These are phyloP conservation scores for Drosophila punjabiensis DNA, from an alignment of 1,140 invertebrate genomes.

Conservation along the genomic window DNA sequence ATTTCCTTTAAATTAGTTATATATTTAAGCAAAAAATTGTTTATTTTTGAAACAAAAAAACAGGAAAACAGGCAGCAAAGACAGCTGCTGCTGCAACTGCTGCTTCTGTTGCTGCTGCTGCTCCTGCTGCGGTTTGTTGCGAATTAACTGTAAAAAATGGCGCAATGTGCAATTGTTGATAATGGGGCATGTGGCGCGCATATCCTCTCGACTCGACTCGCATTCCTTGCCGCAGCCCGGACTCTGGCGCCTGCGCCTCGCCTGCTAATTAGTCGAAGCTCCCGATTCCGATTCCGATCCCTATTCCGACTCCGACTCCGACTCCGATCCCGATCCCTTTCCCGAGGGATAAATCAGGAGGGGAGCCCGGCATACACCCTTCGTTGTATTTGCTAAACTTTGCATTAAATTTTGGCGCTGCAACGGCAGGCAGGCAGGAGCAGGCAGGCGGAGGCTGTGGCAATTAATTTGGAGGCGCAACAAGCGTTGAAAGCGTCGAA, in stretches of 20 bases:
- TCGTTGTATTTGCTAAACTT: slow-evolving; percentile 79
- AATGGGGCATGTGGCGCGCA: slow-evolving; percentile 78
- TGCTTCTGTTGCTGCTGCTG: neutral
- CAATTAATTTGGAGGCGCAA: slow-evolving; percentile 83
- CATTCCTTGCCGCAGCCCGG: slow-evolving; percentile 15
- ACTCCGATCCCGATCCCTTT: slow-evolving; percentile 9
- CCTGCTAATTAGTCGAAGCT: slow-evolving; percentile 72
- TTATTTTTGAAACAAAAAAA: neutral
- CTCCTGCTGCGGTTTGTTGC: slow-evolving; percentile 30
- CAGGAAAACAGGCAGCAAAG: neutral
- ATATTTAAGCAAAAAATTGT: too few species aligned
- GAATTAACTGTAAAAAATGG: slow-evolving; percentile 79
- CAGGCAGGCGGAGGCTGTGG: slow-evolving; percentile 72
- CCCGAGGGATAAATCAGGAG: slow-evolving; percentile 13
- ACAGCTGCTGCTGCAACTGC: slow-evolving; percentile 10
- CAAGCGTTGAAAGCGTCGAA: slow-evolving; percentile 78
- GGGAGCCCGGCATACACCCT: slow-evolving; percentile 20
- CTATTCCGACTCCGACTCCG: too few species aligned
- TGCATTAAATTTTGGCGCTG: slow-evolving; percentile 82
- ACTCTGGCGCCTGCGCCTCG: slow-evolving; percentile 71
- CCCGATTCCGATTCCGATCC: slow-evolving; percentile 20
- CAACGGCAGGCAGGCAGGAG: slow-evolving; percentile 20
- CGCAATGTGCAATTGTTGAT: slow-evolving; percentile 81
- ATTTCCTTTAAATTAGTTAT: neutral
- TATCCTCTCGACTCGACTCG: slow-evolving; percentile 37